phyloP scores from a whole-genome alignment of 2,113 vertebrate genomes.

The Menura novaehollandiae region DNA sequence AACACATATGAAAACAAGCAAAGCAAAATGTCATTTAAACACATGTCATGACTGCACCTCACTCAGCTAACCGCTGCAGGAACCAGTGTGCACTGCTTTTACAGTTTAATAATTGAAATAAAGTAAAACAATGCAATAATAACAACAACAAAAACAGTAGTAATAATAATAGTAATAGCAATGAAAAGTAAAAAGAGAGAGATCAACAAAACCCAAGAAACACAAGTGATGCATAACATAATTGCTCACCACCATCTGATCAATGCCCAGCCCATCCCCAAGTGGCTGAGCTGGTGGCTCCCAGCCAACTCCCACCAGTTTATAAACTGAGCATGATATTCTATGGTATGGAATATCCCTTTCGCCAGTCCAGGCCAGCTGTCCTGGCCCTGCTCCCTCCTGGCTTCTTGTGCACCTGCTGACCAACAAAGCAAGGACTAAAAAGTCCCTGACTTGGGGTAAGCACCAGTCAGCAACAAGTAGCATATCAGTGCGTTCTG shows the following conservation, averaged over 20 bases:
- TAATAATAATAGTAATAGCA: neutral
- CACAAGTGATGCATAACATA: neutral
- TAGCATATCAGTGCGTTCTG: neutral
- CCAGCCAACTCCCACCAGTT: neutral
- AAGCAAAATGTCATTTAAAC: neutral
- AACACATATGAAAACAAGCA: neutral
- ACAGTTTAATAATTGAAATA: neutral
- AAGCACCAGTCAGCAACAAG: neutral
- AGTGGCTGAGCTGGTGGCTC: neutral
- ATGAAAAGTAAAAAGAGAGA: neutral
- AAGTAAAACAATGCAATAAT: neutral
- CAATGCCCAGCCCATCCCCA: neutral
- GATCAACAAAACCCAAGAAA: neutral
- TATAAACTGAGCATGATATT: neutral
- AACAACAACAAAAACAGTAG: neutral
- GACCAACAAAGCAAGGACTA: neutral
- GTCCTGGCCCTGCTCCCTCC: neutral
- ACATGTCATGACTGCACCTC: neutral
- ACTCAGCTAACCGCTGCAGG: neutral
- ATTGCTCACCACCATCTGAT: neutral
- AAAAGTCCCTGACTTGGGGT: neutral
- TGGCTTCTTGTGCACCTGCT: neutral
- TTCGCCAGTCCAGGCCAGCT: neutral
- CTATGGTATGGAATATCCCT: neutral
- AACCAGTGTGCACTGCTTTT: neutral